Evolutionary conservation across 2,888 invertebrate species (phyloP).

Genomic region (Pachydiplax longipennis): DNA sequence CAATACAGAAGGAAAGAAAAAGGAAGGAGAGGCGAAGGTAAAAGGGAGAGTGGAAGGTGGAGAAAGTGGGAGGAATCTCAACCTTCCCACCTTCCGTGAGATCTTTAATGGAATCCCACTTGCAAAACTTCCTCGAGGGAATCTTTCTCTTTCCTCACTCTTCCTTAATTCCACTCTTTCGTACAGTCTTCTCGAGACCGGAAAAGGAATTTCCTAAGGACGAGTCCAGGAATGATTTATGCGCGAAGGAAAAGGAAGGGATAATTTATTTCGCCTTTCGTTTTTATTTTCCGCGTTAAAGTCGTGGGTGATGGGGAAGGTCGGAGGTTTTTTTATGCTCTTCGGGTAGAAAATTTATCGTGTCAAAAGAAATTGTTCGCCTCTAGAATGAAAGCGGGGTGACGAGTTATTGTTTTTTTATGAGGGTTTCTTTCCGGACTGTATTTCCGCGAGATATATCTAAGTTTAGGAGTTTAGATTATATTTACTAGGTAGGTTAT

Average conservation of each 20-base stretch:
- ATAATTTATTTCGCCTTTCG: neutral
- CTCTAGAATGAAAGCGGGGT: neutral
- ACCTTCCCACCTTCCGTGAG: conserved; percentile 51
- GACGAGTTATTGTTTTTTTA: neutral
- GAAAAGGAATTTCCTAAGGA: neutral
- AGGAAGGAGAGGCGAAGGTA: neutral
- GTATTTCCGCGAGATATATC: no score
- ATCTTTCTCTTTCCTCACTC: conserved; percentile 63
- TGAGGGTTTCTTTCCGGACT: neutral
- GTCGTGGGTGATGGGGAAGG: neutral
- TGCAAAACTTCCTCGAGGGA: conserved; percentile 66
- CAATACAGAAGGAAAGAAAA: neutral
- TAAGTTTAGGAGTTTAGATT: no score
- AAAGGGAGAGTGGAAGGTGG: neutral
- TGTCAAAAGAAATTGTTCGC: no score
- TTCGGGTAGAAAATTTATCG: neutral
- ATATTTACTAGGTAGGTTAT: no score
- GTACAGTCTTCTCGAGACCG: neutral
- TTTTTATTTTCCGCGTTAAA: neutral
- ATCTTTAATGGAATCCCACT: neutral
- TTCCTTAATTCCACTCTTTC: conserved; percentile 70
- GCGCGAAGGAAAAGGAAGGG: neutral
- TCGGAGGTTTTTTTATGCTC: neutral
- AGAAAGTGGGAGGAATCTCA: conserved; percentile 56
- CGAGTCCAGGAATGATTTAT: neutral